Evolutionary conservation across 2,888 invertebrate genomes (phyloP).

Genomic region (Perizoma flavofasciatum): DNA sequence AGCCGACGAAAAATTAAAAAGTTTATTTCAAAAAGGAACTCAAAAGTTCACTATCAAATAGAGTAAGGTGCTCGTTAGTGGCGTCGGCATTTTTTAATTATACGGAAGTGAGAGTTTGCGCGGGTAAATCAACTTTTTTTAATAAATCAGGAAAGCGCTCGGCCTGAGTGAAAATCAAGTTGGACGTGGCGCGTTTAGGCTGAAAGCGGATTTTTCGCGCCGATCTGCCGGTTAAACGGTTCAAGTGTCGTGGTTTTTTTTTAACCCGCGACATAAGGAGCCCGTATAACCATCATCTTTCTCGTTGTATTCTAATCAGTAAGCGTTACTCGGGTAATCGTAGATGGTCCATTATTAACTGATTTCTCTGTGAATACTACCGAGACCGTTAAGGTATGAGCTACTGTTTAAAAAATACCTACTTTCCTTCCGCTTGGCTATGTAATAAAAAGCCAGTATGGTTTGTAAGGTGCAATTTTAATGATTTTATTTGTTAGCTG

Average conservation of each 20-base stretch:
- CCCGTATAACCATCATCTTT: no score
- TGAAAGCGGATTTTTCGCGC: constrained; percentile 1
- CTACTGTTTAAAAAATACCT: constrained; percentile 37
- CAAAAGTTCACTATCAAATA: constrained; percentile 50
- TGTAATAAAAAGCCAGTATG: constrained; percentile 25
- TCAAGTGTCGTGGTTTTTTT: no score
- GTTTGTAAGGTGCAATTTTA: constrained; percentile 21
- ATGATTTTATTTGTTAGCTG: constrained; percentile 18
- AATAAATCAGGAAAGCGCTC: constrained; percentile 36
- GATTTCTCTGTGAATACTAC: constrained; percentile 8
- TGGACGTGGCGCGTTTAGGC: constrained; percentile 10
- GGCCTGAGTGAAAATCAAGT: constrained; percentile 27
- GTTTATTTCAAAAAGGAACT: constrained; percentile 42
- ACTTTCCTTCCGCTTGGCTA: constrained; percentile 25
- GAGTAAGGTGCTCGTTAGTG: constrained; percentile 64
- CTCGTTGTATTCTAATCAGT: no score
- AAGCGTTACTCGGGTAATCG: no score
- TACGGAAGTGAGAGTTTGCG: constrained; percentile 56
- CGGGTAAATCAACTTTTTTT: constrained; percentile 41
- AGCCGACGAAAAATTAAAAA: constrained; percentile 39
- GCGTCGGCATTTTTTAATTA: constrained; percentile 64
- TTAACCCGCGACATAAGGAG: no score
- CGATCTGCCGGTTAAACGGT: not conserved
- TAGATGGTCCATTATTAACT: not conserved
- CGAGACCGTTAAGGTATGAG: constrained; percentile 28